Percentiles rank a stretch among this genome's conserved stretches.
phyloP scores from a whole-genome alignment of 2,797 vertebrate genomes.

The Acridotheres tristis region DNA sequence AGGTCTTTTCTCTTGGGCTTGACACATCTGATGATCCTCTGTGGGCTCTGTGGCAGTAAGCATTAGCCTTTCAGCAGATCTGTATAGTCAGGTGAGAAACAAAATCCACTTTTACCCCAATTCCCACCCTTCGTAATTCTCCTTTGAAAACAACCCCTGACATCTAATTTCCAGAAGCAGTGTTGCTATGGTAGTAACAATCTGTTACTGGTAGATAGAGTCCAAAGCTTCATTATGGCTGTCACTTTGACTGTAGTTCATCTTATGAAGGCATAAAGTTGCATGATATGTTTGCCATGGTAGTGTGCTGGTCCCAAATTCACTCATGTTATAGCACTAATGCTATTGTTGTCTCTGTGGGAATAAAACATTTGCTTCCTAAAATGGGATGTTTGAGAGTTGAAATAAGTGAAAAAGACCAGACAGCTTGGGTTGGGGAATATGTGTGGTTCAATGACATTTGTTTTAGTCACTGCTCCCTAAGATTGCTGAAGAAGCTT shows the following conservation, averaged over 20 bases:
- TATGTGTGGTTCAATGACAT: rapidly evolving
- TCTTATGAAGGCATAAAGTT: rapidly evolving
- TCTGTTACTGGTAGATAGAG: neutral
- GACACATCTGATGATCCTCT: neutral
- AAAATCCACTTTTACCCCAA: neutral
- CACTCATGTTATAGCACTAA: neutral
- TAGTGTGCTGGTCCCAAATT: neutral
- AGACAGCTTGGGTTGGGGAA: neutral
- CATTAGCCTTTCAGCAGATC: neutral
- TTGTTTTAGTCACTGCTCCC: neutral
- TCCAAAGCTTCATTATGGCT: neutral
- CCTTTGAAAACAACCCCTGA: neutral
- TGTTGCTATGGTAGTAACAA: neutral
- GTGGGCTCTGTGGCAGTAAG: neutral
- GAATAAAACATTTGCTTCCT: neutral
- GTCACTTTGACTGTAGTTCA: neutral
- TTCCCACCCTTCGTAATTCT: neutral
- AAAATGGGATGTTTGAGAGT: neutral
- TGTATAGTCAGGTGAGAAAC: neutral
- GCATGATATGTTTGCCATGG: neutral
- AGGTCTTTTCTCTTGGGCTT: neutral
- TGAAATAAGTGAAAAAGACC: neutral
- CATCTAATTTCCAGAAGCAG: neutral
- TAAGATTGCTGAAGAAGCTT: neutral
- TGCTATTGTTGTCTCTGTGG: neutral